Evolutionary conservation across 2,113 vertebrate genomes (phyloP).

Genomic region (Proterorhinus semilunaris): DNA sequence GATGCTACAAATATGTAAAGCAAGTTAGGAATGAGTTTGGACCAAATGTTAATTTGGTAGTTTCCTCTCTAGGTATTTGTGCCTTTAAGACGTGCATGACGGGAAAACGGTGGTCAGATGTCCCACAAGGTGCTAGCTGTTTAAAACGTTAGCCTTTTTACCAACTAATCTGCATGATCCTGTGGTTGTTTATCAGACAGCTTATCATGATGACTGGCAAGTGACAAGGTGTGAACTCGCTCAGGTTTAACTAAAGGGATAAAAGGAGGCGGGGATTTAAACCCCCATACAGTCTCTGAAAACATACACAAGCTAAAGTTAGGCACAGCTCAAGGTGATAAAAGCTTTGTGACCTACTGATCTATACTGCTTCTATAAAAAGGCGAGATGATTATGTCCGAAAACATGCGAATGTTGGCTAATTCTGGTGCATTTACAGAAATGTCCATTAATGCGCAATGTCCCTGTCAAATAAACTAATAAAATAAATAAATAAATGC

Average conservation of each 20-base stretch:
- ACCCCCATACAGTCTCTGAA: slow-evolving; percentile 18
- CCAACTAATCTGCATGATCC: slow-evolving; percentile 36
- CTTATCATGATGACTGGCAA: slow-evolving; percentile 44
- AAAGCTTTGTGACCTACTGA: slow-evolving; percentile 52
- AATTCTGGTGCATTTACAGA: too few species aligned
- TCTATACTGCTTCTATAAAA: slow-evolving; percentile 28
- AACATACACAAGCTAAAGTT: slow-evolving; percentile 40
- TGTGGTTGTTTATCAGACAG: slow-evolving; percentile 46
- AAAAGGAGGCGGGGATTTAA: background rate
- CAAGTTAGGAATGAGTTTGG: too few species aligned
- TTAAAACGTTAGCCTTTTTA: slow-evolving; percentile 7
- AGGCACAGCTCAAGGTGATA: slow-evolving; percentile 31
- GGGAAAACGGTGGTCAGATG: background rate
- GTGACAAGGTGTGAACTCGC: slow-evolving; percentile 37
- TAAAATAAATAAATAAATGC: background rate
- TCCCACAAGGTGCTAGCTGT: slow-evolving; percentile 4
- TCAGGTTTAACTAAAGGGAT: slow-evolving; percentile 4
- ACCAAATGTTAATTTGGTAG: too few species aligned
- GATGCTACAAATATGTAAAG: too few species aligned
- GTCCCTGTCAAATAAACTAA: too few species aligned
- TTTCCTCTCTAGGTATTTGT: too few species aligned
- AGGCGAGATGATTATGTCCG: slow-evolving; percentile 31
- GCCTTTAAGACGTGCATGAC: background rate
- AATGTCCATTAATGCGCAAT: too few species aligned
- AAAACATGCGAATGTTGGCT: slow-evolving; percentile 19